A percentile compares a stretch with the other conserved stretches of the same genome.
Conservation (phyloP, 2,888 invertebrate species). For the Endomychus coccineus region DNA sequence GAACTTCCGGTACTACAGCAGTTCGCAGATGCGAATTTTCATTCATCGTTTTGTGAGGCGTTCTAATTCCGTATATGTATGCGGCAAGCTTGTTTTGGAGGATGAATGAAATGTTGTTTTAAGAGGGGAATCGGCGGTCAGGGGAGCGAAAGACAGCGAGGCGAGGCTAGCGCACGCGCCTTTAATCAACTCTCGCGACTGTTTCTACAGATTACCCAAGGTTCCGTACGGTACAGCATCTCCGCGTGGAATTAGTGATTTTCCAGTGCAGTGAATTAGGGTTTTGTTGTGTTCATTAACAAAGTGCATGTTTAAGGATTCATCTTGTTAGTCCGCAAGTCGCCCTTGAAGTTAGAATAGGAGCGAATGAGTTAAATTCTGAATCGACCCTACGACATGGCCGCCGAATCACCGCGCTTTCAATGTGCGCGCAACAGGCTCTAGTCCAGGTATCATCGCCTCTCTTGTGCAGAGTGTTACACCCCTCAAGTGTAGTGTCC, state of each 20-base stretch:
- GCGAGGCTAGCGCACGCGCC: conserved; percentile 47
- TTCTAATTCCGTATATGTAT: conserved; percentile 39
- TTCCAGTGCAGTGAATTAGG: conserved; percentile 32
- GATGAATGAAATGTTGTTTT: conserved; percentile 24
- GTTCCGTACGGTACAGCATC: conserved; percentile 53
- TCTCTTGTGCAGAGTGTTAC: conserved; percentile 20
- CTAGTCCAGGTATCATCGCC: conserved; percentile 15
- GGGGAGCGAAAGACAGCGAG: conserved; percentile 37
- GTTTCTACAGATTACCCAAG: conserved; percentile 53
- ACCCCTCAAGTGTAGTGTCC: conserved; percentile 20
- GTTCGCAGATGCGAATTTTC: conserved; percentile 31
- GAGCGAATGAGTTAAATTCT: conserved; percentile 5
- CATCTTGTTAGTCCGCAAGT: not conserved
- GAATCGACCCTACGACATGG: conserved; percentile 23
- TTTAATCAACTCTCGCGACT: conserved; percentile 48
- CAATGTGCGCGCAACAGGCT: conserved; percentile 27
- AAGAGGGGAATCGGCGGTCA: conserved; percentile 23
- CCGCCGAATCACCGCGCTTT: conserved; percentile 23
- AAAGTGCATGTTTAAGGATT: conserved; percentile 13
- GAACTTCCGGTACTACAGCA: conserved; percentile 29
- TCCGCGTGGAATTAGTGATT: conserved; percentile 49
- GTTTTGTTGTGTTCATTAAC: conserved; percentile 18
- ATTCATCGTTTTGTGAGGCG: conserved; percentile 36
- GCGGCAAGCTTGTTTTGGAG: conserved; percentile 31
- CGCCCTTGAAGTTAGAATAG: conserved; percentile 8